Evolutionary conservation across 2,888 invertebrate species (phyloP).

Genomic region (Nomada fabriciana): DNA sequence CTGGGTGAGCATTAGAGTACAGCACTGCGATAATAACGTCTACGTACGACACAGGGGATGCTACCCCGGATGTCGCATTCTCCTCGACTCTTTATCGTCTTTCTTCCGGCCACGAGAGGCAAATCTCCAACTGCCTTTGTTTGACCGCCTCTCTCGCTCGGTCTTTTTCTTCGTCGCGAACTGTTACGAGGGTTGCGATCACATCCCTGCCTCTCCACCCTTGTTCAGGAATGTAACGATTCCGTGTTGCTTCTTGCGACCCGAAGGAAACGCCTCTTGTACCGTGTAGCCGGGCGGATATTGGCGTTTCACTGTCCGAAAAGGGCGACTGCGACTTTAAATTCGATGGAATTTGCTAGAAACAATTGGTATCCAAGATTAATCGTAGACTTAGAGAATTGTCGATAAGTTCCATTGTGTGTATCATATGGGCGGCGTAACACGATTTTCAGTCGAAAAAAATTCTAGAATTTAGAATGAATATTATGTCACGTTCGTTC

Average conservation of each 20-base stretch:
- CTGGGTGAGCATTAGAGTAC: constrained; percentile 18
- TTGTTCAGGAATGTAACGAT: constrained; percentile 54
- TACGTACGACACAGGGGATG: constrained; percentile 42
- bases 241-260: constrained; percentile 27
- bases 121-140: constrained; percentile 42
- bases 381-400: too few relatives aligned
- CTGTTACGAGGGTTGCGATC: constrained; percentile 48
- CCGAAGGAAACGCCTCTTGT: constrained; percentile 14
- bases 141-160: constrained; percentile 16
- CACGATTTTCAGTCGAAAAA: too few relatives aligned
- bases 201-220: background rate
- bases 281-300: too few relatives aligned
- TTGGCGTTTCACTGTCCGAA: too few relatives aligned
- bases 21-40: constrained; percentile 55
- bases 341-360: too few relatives aligned
- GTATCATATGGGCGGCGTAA: too few relatives aligned
- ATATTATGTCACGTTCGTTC: too few relatives aligned
- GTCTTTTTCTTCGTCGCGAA: constrained; percentile 20
- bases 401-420: too few relatives aligned
- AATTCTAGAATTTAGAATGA: background rate
- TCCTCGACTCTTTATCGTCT: constrained; percentile 48
- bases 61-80: constrained; percentile 40
- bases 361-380: too few relatives aligned
- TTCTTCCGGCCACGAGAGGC: constrained; percentile 18
- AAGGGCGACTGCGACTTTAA: too few relatives aligned